Base-by-base conservation (phyloP, 2,797 vertebrate species). In the Coregonus sp. region DNA sequence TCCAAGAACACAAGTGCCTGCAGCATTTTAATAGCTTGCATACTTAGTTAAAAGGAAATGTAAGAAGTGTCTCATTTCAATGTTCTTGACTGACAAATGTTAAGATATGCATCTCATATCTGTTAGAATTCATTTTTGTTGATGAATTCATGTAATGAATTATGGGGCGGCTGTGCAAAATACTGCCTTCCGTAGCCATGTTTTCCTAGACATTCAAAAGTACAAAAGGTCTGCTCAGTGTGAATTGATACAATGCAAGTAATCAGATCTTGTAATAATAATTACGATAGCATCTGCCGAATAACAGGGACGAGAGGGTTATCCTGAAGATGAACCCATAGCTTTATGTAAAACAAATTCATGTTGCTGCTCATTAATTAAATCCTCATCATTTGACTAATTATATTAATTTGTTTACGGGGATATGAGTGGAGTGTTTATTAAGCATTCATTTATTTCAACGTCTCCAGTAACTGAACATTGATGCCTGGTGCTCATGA, bases 271-370 rank as follows among this genome's bases (percentile, higher is more conserved):
- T 68, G 66, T 37, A 37, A 16, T 5, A 16, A 4, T 75, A 75
- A 66, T 70, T 68, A 75, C 82, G 51, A 89, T 75, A 83, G 80
- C 86, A 81, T 78, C 81, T 83, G 75, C 76, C 81, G 68, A 85
- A 86, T 81, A 86, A 81, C 75, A 51, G 11, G 75, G 72, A 86
- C 81, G 83, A 88, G 76, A 76, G 77, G 47, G 5, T 54, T 70
- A 83, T 85, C 81, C 74, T 82, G 80, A 82, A 85, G 85, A 81
- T 80, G 78, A 80, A 82, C 71, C 82, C 81, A 75, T 81, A 90
- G 78, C 69, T 82, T 86, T 80, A 69, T 65, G 69, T 79, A 73
- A 78, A 82, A 82, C 65, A 74, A 72, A 78, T 69, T 16, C 0
- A 77, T 33, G 75, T 73, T 80, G 76, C 73, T 72, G 74, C 80